phyloP scores from a whole-genome alignment of 2,113 vertebrate species.

The Myrmophylax atrothorax region DNA sequence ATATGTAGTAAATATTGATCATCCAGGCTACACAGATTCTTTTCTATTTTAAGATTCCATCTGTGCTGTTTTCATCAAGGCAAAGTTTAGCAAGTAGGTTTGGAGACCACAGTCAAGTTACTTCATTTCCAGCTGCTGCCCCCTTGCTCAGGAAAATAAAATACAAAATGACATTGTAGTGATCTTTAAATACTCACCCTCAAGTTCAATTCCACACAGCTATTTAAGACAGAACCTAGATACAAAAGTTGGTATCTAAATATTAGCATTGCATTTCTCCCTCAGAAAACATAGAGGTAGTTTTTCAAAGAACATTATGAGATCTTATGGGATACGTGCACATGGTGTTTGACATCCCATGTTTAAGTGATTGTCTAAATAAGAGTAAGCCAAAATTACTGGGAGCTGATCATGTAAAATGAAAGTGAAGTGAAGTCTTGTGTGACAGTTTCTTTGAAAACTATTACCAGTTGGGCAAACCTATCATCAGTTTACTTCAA shows the following conservation, averaged over 20 bases:
- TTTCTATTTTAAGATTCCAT: background rate
- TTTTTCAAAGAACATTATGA: background rate
- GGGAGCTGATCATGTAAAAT: background rate
- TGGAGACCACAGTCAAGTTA: background rate
- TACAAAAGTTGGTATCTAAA: background rate
- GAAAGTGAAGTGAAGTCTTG: background rate
- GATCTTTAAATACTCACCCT: background rate
- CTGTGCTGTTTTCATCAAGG: background rate
- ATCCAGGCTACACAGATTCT: background rate
- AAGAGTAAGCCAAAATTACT: conserved; percentile 3
- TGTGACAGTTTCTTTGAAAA: conserved; percentile 59
- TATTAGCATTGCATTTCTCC: background rate
- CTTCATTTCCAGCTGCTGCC: background rate
- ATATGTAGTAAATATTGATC: background rate
- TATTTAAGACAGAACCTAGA: background rate
- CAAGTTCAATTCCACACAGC: background rate
- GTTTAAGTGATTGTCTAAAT: conserved; percentile 2
- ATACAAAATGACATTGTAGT: background rate
- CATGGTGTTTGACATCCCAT: background rate
- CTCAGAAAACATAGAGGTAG: background rate
- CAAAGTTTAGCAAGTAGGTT: background rate
- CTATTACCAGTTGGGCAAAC: conserved; percentile 23
- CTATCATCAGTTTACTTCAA: conserved; percentile 41
- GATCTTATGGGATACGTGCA: background rate
- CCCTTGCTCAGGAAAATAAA: background rate